Conservation (phyloP, 2,797 vertebrate species). For the Anas capensis region DNA sequence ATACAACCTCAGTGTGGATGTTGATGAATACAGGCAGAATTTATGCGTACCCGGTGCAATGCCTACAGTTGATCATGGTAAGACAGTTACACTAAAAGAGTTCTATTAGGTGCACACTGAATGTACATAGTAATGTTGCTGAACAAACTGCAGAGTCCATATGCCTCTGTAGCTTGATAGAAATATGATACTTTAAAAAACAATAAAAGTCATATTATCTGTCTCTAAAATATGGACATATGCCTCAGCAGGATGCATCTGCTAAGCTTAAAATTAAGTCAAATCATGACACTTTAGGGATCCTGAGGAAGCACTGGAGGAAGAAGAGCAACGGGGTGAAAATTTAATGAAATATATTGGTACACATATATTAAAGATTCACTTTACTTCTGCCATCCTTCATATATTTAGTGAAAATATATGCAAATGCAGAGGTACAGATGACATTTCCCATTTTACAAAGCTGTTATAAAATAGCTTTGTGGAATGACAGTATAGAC, state of each 20-base stretch:
- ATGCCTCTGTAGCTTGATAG: neutral
- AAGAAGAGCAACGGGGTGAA: neutral
- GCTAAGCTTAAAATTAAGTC: conserved; percentile 3
- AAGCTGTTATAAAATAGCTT: neutral
- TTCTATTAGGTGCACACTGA: neutral
- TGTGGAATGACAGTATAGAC: neutral
- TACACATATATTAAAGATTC: neutral
- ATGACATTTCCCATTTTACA: neutral
- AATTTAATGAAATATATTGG: neutral
- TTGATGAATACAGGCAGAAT: neutral
- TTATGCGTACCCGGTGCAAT: neutral
- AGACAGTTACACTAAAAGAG: neutral
- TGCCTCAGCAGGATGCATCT: neutral
- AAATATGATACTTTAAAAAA: neutral
- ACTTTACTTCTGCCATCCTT: neutral
- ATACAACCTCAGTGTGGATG: neutral
- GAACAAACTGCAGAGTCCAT: neutral
- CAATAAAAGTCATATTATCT: neutral
- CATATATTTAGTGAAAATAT: neutral
- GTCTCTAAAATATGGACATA: neutral
- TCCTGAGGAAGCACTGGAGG: neutral
- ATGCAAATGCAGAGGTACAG: neutral
- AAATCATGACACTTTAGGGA: neutral
- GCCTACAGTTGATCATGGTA: neutral
- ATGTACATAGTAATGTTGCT: neutral